Base-by-base conservation (phyloP, 53 echinoderm and acorn worm species). In the Henricia sp. region DNA sequence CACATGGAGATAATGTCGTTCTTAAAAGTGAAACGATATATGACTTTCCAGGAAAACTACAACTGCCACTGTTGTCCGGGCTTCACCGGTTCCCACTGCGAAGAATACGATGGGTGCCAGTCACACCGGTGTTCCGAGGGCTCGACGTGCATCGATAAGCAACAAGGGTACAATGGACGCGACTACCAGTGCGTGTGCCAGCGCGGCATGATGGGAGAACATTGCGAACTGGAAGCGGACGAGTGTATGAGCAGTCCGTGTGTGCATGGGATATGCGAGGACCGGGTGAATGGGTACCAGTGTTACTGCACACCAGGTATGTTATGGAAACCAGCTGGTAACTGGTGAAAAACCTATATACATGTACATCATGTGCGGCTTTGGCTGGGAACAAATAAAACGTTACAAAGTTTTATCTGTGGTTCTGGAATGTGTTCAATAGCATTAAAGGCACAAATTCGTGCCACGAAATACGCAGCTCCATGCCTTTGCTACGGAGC, bases 231-330 rank as follows among this genome's bases (percentile, higher is more conserved):
- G 4, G 91, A 96, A 25, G 90, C 92, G 9, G 90, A 96, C 66
- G 97, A 96, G 67, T 96, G 97, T 57, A 60, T 76, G 48, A 96
- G 97, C 62, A 90, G 85, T 67, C 97, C 97, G 0, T 96, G 97
- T 46, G 44, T 76, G 19, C 74, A 90, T 21, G 95, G 95, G 8
- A 86, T 96, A 19, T 96, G 97, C 83, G 83, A 91, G 43, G 97
- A 96, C 51, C 50, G 70, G 44, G 59, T 82, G n/a, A 88, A 91
- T 34, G 82, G 88, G n/a, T 96, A 92, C 86, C 97, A 96, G 78
- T 96, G 96, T 72, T 96, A 96, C 68, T 96, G 96, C 53, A 71
- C 91, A 70, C 96, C 96, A 89, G 96, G 96, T 96, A 33, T 71
- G 84, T n/a, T n/a, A n/a, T n/a, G n/a, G n/a, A n/a, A n/a, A n/a